Evolutionary conservation across 2,888 invertebrate species (phyloP).

Genomic region (Danaus chrysippus): DNA sequence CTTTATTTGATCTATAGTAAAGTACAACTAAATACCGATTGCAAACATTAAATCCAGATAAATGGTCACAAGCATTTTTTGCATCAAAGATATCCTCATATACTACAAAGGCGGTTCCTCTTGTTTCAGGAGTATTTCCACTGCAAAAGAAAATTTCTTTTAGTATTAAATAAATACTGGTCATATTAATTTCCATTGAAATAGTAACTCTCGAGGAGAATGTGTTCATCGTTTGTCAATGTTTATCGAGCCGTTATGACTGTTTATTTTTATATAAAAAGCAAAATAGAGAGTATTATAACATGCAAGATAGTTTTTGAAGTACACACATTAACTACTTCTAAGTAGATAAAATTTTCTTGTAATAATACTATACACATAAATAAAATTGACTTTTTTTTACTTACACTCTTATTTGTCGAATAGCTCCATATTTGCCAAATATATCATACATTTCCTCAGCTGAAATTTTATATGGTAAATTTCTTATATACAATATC

Average conservation of each 20-base stretch:
- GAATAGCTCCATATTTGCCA: conserved; percentile 99
- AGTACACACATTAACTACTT: background rate
- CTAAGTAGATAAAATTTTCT: no score
- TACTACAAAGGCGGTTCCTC: conserved; percentile 99
- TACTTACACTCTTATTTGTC: conserved; percentile 98
- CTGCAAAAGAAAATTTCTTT: conserved; percentile 71
- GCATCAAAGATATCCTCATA: conserved; percentile 99
- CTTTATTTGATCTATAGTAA: conserved; percentile 98
- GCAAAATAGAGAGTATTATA: background rate
- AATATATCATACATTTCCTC: conserved; percentile 99
- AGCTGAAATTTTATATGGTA: conserved; percentile 99
- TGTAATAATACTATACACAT: no score
- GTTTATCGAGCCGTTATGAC: no score
- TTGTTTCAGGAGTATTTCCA: conserved; percentile 97
- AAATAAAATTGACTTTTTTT: background rate
- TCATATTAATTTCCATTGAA: background rate
- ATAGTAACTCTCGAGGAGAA: background rate
- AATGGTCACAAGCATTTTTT: conserved; percentile 99
- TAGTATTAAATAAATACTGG: background rate
- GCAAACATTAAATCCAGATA: conserved; percentile 99
- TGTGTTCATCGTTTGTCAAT: no score
- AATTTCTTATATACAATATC: conserved; percentile 96
- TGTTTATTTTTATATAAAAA: background rate
- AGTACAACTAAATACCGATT: conserved; percentile 99
- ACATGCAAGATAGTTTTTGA: background rate